Evolutionary conservation across 2,797 vertebrate species (phyloP), one percentile per base, ranked within the genome.

Genomic region (Adelosebastes latens): DNA sequence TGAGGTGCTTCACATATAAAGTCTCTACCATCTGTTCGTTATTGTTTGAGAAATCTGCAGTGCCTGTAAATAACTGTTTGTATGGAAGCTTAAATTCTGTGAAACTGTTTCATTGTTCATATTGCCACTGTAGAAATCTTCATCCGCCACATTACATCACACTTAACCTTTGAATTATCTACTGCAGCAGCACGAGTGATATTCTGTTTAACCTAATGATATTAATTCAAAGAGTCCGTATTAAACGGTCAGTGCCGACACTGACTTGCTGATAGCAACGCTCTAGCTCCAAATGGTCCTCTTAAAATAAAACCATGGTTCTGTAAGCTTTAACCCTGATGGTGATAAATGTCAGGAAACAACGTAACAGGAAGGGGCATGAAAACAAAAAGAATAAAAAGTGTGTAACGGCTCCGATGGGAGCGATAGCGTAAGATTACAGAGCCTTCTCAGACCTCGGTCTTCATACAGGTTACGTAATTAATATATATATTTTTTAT

Each of bases 391-490:
- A 72, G 83, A 88, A 81, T 84, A 59, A 84, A 92, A 93, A 85
- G 81, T 85, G 82, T 89, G 82, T 81, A 79, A 84, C 34, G 18
- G 92, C 95, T 95, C 94, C 90, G 87, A 96, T 93, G 88, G 94
- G 95, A 96, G 94, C 94, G 42, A 94, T 90, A 93, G 88, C 53
- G 63, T 77, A 88, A 84, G 89, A 94, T 94, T 93, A 95, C 95
- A 93, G 86, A 94, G 92, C 94, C 94, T 88, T 88, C 79, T 96
- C 95, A 94, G 95, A 96, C 93, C 83, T 74, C 12, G 55, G 95
- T 95, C 95, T 91, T 96, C 95, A 96, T 96, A 90, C 89, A 93
- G 95, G 95, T 92, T 92, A 88, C 69, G 88, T 92, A 93, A 94
- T 88, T 79, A 83, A 68, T 85, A 79, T 92, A 88, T 86, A 82